Base-by-base conservation (phyloP, 2,113 vertebrate genomes). In the Coracopsis vasa region DNA sequence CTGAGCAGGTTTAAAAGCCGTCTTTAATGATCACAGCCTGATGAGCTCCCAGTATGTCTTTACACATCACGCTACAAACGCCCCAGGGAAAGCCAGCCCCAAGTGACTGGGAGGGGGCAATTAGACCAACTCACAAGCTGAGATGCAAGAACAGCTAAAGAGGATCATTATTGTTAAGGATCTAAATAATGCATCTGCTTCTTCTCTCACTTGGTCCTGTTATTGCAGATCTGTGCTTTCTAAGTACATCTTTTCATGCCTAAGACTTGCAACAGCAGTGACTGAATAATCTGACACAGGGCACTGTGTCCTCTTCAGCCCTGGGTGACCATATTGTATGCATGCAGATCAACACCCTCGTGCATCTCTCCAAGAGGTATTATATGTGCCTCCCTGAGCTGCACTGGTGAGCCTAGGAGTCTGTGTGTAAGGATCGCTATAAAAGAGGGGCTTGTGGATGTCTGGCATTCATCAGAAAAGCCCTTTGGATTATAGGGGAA, bases 261-360 rank as follows among this genome's bases (percentile, higher is more conserved):
- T 23, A 25, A 72, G 25, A 18, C 16, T 39, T 50, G 28, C 1
- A 1, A 6, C 11, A 58, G 41, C n/a, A 20, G 21, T 25, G 39
- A n/a, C 60, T 5, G 67, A n/a, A 28, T 12, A 60, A 17, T 31
- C 19, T 35, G 74, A 19, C 11, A 4, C 14, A 4, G 42, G 28
- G 13, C 11, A 3, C 45, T 7, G 19, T 10, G 53, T 69, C 20
- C 25, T 13, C 24, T 66, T 62, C 28, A 14, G 45, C 39, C 17
- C 35, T 54, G 7, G 2, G n/a, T 45, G 47, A 15, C 41, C 14
- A 3, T 11, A 1, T 7, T 21, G 35, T 50, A 16, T 1, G 0
- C 0, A 3, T 33, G 35, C 35, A 37, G 20, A 31, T 48, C 82
- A 28, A 23, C 4, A 42, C 6, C 25, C 14, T 53, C 14, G 53